These are phyloP conservation scores for Cheilosia urbana DNA, from an alignment of 2,888 invertebrate species.

Conservation along the genomic window DNA sequence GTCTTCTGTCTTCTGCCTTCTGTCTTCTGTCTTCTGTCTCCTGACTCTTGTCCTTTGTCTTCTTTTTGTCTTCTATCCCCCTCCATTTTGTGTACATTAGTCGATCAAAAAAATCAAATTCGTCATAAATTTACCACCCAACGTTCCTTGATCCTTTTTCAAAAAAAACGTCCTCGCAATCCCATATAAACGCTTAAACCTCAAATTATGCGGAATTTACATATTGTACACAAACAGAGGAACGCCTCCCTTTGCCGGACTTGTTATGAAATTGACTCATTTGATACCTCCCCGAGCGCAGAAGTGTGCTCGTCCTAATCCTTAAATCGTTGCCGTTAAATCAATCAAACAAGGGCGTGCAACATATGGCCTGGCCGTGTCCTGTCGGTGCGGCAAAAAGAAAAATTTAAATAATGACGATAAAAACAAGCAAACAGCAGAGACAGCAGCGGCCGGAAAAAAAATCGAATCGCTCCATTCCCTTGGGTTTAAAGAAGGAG, in stretches of 20 bases:
- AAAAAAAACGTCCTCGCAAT: constrained; percentile 25
- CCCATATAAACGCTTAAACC: constrained; percentile 63
- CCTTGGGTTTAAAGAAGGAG: constrained; percentile 38
- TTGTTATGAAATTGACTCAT: constrained; percentile 71
- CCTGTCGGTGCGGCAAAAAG: constrained; percentile 32
- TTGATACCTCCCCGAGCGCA: constrained; percentile 47
- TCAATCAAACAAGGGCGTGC: constrained; percentile 76
- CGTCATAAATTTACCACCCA: constrained; percentile 48
- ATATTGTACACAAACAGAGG: constrained; percentile 69
- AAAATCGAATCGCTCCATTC: constrained; percentile 65
- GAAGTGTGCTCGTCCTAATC: constrained; percentile 58
- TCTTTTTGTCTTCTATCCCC: too few species aligned
- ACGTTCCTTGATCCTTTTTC: not conserved
- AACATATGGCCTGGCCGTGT: constrained; percentile 72
- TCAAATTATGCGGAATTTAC: constrained; percentile 65
- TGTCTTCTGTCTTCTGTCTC: too few species aligned
- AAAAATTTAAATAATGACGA: constrained; percentile 65
- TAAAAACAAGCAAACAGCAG: constrained; percentile 61
- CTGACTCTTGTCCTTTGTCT: too few species aligned
- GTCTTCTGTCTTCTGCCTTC: too few species aligned
- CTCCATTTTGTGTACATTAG: too few species aligned
- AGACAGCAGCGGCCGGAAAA: constrained; percentile 27
- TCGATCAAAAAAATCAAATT: too few species aligned
- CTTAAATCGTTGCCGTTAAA: constrained; percentile 74
- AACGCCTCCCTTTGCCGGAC: constrained; percentile 31